A percentile compares a stretch with the other conserved stretches of the same genome.
These are phyloP conservation scores for Antechinus stuartii DNA, from an alignment of 2,113 vertebrate genomes.

Conservation along the genomic window DNA sequence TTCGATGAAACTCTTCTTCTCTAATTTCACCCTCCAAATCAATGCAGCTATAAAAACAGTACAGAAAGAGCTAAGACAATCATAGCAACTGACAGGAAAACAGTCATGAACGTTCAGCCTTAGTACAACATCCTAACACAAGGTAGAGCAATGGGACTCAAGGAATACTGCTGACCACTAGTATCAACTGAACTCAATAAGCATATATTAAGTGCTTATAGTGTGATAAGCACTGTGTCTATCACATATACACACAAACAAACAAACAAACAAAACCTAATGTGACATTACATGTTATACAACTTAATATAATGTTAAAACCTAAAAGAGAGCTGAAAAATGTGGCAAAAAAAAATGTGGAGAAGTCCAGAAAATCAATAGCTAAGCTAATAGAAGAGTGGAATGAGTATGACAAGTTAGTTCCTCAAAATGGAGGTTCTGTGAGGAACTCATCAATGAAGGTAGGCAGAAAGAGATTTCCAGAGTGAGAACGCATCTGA, in stretches of 20 bases:
- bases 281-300: background rate
- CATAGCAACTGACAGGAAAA: background rate
- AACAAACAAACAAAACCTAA: background rate
- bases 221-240: background rate
- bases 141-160: background rate
- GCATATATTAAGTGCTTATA: background rate
- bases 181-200: background rate
- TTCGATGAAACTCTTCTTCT: background rate
- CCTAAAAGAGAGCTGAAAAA: background rate
- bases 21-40: background rate
- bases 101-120: background rate
- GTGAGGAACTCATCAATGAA: background rate
- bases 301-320: background rate
- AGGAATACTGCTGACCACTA: background rate
- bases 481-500: background rate
- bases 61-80: background rate
- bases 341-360: background rate
- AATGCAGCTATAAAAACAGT: background rate
- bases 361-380: background rate
- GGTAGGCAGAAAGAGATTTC: background rate
- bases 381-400: background rate
- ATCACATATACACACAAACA: background rate
- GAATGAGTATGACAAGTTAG: background rate
- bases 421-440: too few species aligned
- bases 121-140: background rate